Conservation (phyloP, 2,888 invertebrate species). For the Limnephilus auricula region DNA sequence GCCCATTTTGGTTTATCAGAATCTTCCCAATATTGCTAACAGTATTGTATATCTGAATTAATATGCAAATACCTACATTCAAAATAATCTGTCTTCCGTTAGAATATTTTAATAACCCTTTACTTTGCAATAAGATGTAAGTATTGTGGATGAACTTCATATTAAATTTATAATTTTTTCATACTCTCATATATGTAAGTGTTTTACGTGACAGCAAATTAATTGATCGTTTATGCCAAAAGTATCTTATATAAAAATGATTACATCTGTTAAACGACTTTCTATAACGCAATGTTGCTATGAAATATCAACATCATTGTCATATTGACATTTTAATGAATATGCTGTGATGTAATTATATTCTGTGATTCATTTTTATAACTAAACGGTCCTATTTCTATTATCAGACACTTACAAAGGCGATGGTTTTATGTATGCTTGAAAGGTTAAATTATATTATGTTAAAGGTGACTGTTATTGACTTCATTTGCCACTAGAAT, state of each 20-base stretch:
- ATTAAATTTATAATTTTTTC: neutral
- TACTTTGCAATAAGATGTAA: neutral
- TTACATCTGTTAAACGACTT: neutral
- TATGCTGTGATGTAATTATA: neutral
- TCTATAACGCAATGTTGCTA: neutral
- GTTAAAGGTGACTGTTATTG: neutral
- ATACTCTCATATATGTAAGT: neutral
- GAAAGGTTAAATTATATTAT: neutral
- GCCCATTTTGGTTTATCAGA: neutral
- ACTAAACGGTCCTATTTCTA: neutral
- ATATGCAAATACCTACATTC: neutral
- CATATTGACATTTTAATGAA: neutral
- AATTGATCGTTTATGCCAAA: neutral
- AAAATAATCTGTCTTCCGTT: too few species aligned
- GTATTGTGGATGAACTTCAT: neutral
- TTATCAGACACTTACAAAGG: neutral
- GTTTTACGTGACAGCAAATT: neutral
- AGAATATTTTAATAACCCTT: too few species aligned
- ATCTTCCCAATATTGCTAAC: neutral
- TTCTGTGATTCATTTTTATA: neutral
- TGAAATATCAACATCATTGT: neutral
- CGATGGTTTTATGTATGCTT: neutral
- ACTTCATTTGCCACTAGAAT: neutral
- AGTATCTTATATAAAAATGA: neutral
- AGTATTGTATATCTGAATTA: neutral